These are phyloP conservation scores for Aphis gossypii DNA, from an alignment of 1,140 invertebrate species.

Conservation along the genomic window DNA sequence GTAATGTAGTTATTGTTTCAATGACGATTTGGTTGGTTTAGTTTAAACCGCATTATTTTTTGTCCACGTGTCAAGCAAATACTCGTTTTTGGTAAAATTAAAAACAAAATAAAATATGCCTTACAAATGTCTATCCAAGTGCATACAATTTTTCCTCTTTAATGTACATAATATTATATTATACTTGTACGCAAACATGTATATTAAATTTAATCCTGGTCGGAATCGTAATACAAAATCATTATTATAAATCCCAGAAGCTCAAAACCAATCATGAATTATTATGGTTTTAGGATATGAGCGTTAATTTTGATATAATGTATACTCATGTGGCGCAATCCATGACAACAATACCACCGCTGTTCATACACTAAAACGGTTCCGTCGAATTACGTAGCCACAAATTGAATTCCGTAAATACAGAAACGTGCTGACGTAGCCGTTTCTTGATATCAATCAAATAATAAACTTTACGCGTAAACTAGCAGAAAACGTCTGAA, in stretches of 20 bases:
- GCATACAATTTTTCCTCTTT: too few relatives aligned
- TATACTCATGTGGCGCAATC: background rate
- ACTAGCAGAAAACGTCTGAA: background rate
- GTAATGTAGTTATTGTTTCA: too few relatives aligned
- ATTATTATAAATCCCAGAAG: background rate
- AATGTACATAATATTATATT: too few relatives aligned
- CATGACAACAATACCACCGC: background rate
- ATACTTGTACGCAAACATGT: background rate
- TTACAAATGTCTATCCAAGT: too few relatives aligned
- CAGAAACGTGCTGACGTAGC: background rate
- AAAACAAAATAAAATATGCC: too few relatives aligned
- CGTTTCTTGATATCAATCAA: background rate
- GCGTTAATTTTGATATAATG: background rate
- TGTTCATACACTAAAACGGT: background rate
- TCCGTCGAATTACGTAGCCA: background rate
- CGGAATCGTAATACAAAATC: background rate
- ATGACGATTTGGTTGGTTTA: too few relatives aligned
- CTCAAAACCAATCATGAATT: slow-evolving; percentile 2
- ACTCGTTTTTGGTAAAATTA: too few relatives aligned
- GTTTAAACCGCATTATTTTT: too few relatives aligned
- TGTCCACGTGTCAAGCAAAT: too few relatives aligned
- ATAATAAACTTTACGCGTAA: background rate
- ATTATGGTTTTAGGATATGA: background rate
- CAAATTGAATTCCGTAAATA: background rate
- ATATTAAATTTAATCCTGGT: background rate